Conservation (phyloP, 1,140 invertebrate species). For the Pomacea maculata region DNA sequence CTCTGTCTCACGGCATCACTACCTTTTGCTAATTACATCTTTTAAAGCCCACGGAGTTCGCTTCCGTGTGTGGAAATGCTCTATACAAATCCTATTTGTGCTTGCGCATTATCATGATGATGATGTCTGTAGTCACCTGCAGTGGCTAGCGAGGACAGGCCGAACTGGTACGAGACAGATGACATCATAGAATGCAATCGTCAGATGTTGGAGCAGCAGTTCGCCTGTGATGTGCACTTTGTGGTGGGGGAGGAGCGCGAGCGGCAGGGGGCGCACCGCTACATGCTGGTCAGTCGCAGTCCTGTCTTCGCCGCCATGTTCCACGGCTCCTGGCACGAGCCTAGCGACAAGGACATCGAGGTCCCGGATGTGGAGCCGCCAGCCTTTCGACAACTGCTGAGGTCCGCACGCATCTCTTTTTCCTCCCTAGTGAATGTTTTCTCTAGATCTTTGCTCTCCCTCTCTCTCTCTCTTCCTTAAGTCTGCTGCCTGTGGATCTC, state of each 20-base stretch:
- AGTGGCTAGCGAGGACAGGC: neutral
- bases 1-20: no score
- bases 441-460: neutral
- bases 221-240: constrained; percentile 50
- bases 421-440: no score
- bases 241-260: constrained; percentile 39
- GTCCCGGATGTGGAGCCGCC: constrained; percentile 46
- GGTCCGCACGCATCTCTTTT: constrained; percentile 16
- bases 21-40: no score
- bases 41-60: no score
- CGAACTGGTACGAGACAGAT: constrained; percentile 28
- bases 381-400: constrained; percentile 41
- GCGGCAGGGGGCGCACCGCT: constrained; percentile 42
- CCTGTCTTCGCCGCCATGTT: constrained; percentile 45
- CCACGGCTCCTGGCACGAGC: constrained; percentile 27
- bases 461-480: neutral
- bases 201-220: constrained; percentile 47
- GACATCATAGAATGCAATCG: constrained; percentile 45
- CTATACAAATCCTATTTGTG: neutral
- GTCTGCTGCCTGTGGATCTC: neutral
- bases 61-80: no score
- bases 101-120: neutral
- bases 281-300: constrained; percentile 44
- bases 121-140: neutral
- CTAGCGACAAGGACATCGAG: constrained; percentile 27